phyloP scores from a whole-genome alignment of 2,113 vertebrate species.

The Colius striatus region DNA sequence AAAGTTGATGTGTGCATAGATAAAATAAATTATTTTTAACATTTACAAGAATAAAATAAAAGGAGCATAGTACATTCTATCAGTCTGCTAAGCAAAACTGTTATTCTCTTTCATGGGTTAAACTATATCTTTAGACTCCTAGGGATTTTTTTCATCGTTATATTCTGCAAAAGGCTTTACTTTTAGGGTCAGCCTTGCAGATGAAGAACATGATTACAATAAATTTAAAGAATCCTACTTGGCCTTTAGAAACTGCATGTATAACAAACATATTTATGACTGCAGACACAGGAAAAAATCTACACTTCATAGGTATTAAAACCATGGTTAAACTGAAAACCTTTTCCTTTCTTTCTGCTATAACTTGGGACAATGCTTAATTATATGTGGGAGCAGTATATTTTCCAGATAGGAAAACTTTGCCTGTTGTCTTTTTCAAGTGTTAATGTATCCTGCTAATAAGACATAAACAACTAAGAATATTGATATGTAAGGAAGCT shows the following conservation, averaged over 20 bases:
- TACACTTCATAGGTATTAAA: not conserved
- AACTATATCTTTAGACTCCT: not conserved
- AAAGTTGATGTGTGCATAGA: not conserved
- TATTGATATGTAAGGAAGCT: not conserved
- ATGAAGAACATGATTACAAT: not conserved
- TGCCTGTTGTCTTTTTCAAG: not conserved
- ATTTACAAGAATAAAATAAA: not conserved
- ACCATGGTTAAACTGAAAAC: not conserved
- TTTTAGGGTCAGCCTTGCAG: not conserved
- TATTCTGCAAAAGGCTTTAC: not conserved
- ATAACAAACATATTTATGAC: slow-evolving; percentile 19
- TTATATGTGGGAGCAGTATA: not conserved
- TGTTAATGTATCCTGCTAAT: not conserved
- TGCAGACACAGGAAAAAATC: not conserved
- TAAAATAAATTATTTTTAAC: not conserved
- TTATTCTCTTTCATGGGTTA: not conserved
- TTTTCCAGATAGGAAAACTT: not conserved
- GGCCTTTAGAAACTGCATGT: slow-evolving; percentile 30
- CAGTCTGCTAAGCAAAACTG: not conserved
- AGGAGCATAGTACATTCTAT: not conserved
- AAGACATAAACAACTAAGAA: not conserved
- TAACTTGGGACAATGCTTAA: not conserved
- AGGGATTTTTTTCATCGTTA: not conserved
- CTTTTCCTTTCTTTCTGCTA: not conserved
- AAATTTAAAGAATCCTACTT: not conserved